A percentile compares a stretch with the other conserved stretches of the same genome.
These are phyloP conservation scores for Drosophila subquinaria DNA, from an alignment of 2,888 invertebrate genomes.

Conservation along the genomic window DNA sequence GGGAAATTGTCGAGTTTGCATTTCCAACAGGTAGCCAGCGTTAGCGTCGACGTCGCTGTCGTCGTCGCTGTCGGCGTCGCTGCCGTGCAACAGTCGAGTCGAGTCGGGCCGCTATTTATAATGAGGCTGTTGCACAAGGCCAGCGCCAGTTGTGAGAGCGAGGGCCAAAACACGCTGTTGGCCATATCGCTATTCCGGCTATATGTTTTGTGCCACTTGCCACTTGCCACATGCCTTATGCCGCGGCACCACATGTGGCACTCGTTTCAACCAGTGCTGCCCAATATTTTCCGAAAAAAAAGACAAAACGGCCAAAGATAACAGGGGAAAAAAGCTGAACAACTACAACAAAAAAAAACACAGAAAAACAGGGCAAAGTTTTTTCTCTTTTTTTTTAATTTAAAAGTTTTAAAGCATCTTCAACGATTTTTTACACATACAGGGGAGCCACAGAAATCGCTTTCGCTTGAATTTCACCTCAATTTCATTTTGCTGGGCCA, in stretches of 20 bases:
- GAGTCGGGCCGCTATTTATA: conserved; percentile 70
- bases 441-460: too few relatives aligned
- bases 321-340: too few relatives aligned
- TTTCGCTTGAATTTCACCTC: too few relatives aligned
- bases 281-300: too few relatives aligned
- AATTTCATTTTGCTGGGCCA: too few relatives aligned
- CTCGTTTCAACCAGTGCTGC: conserved; percentile 14
- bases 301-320: too few relatives aligned
- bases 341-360: too few relatives aligned
- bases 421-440: too few relatives aligned
- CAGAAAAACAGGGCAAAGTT: too few relatives aligned
- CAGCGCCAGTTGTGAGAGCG: conserved; percentile 11
- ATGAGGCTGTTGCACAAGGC: conserved; percentile 63
- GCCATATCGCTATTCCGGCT: conserved; percentile 5
- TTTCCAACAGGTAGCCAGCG: conserved; percentile 77
- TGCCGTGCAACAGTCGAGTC: conserved; percentile 70
- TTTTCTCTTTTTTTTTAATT: too few relatives aligned
- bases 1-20: conserved; percentile 60
- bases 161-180: conserved; percentile 8
- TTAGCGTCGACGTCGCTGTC: conserved; percentile 17
- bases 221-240: conserved; percentile 33
- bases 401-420: too few relatives aligned
- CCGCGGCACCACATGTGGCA: conserved; percentile 28
- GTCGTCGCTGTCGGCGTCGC: conserved; percentile 40
- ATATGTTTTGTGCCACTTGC: conserved; percentile 19